A percentile compares a stretch with the other conserved stretches of the same genome.
Evolutionary conservation across 2,888 invertebrate genomes (phyloP).

Genomic region (Melipona beecheii): DNA sequence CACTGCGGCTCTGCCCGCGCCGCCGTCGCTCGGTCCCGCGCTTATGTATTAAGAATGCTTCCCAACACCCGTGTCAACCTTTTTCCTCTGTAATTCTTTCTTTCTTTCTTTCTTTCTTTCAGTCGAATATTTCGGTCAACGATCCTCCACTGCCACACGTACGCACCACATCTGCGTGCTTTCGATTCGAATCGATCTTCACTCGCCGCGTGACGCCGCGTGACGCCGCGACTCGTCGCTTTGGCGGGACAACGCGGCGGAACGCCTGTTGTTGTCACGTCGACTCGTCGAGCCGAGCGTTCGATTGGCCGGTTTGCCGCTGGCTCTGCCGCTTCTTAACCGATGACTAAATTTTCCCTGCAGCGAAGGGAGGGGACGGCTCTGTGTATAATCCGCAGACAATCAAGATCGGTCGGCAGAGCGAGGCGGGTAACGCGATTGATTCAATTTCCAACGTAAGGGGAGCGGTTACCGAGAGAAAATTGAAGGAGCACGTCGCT

Average conservation of each 20-base stretch:
- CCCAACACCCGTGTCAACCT: no score
- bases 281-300: slow-evolving; percentile 6
- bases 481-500: slow-evolving; percentile 42
- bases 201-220: no score
- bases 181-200: no score
- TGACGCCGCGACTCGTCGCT: no score
- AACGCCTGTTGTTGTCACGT: background rate
- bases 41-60: slow-evolving; percentile 42
- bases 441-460: slow-evolving; percentile 55
- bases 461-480: slow-evolving; percentile 47
- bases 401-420: slow-evolving; percentile 51
- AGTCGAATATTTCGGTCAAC: background rate
- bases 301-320: slow-evolving; percentile 10
- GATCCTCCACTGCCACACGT: no score
- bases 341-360: slow-evolving; percentile 31
- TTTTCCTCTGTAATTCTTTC: background rate
- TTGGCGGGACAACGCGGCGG: background rate
- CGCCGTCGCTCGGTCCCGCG: background rate
- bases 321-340: background rate
- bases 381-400: slow-evolving; percentile 53
- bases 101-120: no score
- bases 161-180: no score
- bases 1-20: slow-evolving; percentile 2
- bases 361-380: slow-evolving; percentile 4
- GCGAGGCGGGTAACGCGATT: slow-evolving; percentile 49